Evolutionary conservation across 2,113 vertebrate genomes (phyloP).

Genomic region (Triplophysa rosa): DNA sequence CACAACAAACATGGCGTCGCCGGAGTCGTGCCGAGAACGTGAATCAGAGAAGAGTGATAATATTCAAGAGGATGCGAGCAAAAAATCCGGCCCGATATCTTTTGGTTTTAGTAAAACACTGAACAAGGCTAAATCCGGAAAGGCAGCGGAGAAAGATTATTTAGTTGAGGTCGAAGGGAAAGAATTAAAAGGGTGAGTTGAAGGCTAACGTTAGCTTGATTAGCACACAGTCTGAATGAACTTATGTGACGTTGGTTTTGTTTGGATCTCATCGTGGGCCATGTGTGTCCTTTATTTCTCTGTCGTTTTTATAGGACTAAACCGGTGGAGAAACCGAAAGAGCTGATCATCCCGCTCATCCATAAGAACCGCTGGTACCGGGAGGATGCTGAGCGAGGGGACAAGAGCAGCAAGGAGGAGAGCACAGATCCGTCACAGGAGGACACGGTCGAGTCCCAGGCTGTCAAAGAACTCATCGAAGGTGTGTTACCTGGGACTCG

Average conservation of each 20-base stretch:
- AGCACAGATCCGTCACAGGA: conserved; percentile 29
- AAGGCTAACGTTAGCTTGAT: not conserved
- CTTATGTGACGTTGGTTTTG: not conserved
- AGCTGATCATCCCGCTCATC: conserved; percentile 85
- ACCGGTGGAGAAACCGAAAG: conserved; percentile 74
- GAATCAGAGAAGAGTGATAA: not conserved
- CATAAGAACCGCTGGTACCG: conserved; percentile 80
- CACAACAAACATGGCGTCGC: conserved; percentile 71
- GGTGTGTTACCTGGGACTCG: conserved; percentile 61
- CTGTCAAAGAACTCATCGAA: conserved; percentile 87
- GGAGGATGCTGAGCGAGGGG: conserved; percentile 46
- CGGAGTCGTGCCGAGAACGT: conserved; percentile 36
- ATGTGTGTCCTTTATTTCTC: not conserved
- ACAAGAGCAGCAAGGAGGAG: conserved; percentile 16
- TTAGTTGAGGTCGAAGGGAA: conserved; percentile 73
- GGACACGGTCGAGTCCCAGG: conserved; percentile 80
- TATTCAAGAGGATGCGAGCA: conserved; percentile 52
- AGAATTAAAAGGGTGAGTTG: conserved; percentile 74
- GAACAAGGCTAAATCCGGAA: conserved; percentile 63
- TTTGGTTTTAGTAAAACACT: conserved; percentile 80
- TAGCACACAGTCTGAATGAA: not conserved
- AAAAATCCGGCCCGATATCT: conserved; percentile 68
- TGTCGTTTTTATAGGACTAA: conserved; percentile 67
- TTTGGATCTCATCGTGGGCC: not conserved
- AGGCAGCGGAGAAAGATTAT: conserved; percentile 70